A percentile compares a stretch with the other conserved stretches of the same genome.
Evolutionary conservation across 2,797 vertebrate genomes (phyloP).

Genomic region (Notolabrus celidotus): DNA sequence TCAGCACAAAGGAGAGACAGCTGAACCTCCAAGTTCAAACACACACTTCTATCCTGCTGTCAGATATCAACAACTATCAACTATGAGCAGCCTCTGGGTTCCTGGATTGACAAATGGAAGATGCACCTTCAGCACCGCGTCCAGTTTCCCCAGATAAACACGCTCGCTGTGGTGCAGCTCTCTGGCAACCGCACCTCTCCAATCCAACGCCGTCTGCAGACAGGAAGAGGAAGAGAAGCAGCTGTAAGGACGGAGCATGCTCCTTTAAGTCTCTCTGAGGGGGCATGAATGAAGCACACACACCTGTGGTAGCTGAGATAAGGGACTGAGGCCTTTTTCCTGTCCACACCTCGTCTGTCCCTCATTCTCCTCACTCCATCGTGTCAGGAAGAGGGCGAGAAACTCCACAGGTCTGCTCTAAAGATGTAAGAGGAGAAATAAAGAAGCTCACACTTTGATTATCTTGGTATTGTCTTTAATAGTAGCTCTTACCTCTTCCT

Average conservation of each 20-base stretch:
- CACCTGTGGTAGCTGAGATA: slow-evolving; percentile 69
- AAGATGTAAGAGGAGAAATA: neutral
- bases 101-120: no score
- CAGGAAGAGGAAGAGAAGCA: neutral
- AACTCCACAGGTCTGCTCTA: slow-evolving; percentile 87
- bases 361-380: slow-evolving; percentile 53
- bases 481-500: slow-evolving; percentile 72
- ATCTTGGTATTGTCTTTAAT: no score
- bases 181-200: slow-evolving; percentile 66
- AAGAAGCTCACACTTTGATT: no score
- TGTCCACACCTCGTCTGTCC: neutral
- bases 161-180: slow-evolving; percentile 87
- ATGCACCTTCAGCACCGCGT: slow-evolving; percentile 73
- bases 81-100: no score
- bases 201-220: slow-evolving; percentile 69
- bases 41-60: no score
- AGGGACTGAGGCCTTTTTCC: neutral
- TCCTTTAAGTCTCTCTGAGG: neutral
- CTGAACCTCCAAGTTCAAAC: neutral
- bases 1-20: slow-evolving; percentile 5
- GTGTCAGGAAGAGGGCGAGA: slow-evolving; percentile 82
- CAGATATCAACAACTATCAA: no score
- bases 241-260: neutral
- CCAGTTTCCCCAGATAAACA: slow-evolving; percentile 80
- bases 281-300: slow-evolving; percentile 9